Conservation (phyloP, 2,797 vertebrate genomes). For the Ctenopoma multispine region DNA sequence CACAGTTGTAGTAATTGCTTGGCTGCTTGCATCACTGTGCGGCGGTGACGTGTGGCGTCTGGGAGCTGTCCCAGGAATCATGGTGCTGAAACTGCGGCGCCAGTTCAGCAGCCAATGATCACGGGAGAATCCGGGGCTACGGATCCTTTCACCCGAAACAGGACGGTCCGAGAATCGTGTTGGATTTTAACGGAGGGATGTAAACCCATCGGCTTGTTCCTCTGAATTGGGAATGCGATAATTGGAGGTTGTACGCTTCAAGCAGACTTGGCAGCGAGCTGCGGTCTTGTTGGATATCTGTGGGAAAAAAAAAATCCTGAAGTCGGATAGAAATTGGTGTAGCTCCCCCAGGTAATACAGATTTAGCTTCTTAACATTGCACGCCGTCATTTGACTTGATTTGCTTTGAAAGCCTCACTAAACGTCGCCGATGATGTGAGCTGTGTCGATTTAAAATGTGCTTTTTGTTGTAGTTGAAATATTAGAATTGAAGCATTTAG, state of each 20-base stretch:
- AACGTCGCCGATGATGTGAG: constrained; percentile 41
- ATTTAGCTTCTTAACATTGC: constrained; percentile 55
- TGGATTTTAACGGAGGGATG: constrained; percentile 67
- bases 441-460: constrained; percentile 26
- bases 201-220: constrained; percentile 38
- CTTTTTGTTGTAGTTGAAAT: constrained; percentile 11
- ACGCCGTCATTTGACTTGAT: constrained; percentile 61
- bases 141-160: constrained; percentile 66
- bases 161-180: constrained; percentile 67
- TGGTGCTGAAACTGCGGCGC: constrained; percentile 91
- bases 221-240: constrained; percentile 42
- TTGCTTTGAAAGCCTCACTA: constrained; percentile 42
- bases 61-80: constrained; percentile 92
- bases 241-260: constrained; percentile 53
- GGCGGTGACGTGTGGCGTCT: constrained; percentile 82
- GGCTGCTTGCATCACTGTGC: constrained; percentile 82
- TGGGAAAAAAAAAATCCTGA: constrained; percentile 35
- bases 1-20: constrained; percentile 59
- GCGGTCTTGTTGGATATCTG: constrained; percentile 65
- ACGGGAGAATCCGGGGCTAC: constrained; percentile 63
- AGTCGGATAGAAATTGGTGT: constrained; percentile 63
- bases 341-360: constrained; percentile 75
- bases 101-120: constrained; percentile 77
- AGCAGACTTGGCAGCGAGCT: constrained; percentile 60
- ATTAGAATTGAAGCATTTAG: constrained; percentile 42